Evolutionary conservation across 1,140 invertebrate species (phyloP).

Genomic region (Pinna nobilis): DNA sequence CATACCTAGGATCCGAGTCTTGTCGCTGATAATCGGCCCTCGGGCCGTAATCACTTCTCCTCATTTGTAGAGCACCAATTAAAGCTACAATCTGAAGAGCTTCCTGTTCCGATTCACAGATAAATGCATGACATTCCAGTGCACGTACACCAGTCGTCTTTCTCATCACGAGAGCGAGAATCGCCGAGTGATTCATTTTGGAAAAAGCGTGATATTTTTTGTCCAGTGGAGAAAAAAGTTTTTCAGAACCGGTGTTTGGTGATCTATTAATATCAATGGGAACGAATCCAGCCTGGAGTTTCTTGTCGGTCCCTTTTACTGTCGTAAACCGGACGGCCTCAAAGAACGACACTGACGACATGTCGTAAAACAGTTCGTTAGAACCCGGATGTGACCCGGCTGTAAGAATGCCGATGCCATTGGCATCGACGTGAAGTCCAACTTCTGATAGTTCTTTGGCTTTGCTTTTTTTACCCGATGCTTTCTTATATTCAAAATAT

Average conservation of each 20-base stretch:
- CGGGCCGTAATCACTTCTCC: background rate
- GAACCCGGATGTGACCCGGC: conserved; percentile 22
- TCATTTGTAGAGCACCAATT: conserved; percentile 17
- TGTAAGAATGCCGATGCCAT: conserved; percentile 41
- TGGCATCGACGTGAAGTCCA: conserved; percentile 40
- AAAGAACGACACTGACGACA: conserved; percentile 49
- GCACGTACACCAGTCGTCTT: conserved; percentile 57
- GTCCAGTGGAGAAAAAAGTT: conserved; percentile 55
- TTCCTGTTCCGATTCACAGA: conserved; percentile 50
- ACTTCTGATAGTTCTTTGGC: conserved; percentile 41
- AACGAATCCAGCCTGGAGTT: conserved; percentile 51
- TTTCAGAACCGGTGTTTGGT: conserved; percentile 44
- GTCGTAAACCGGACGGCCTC: conserved; percentile 56
- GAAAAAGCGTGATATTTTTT: conserved; percentile 53
- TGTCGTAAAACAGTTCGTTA: conserved; percentile 53
- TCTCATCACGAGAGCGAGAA: conserved; percentile 59
- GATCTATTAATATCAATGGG: conserved; percentile 52
- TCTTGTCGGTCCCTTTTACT: conserved; percentile 52
- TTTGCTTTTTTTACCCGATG: conserved; percentile 36
- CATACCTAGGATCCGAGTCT: conserved; percentile 6
- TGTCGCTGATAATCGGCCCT: background rate
- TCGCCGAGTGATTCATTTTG: conserved; percentile 52
- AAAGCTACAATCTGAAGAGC: conserved; percentile 46
- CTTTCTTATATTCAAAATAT: conserved; percentile 56
- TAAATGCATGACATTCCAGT: conserved; percentile 62